phyloP scores from a whole-genome alignment of 2,888 invertebrate genomes.

The Lasiommata megera region DNA sequence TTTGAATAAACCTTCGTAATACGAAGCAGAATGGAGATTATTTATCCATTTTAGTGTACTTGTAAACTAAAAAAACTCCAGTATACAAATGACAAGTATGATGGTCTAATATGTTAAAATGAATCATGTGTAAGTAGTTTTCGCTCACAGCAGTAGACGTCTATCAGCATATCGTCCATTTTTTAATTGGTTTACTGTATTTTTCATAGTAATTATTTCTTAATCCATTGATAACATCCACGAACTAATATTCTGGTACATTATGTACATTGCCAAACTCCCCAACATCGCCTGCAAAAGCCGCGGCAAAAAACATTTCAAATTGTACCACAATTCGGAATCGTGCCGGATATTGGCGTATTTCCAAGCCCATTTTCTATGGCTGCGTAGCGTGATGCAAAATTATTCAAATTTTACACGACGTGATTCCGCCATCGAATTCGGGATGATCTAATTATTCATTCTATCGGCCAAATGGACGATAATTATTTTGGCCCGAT shows the following conservation, averaged over 20 bases:
- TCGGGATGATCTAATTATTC: constrained; percentile 36
- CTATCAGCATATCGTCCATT: too few species aligned
- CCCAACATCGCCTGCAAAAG: constrained; percentile 3
- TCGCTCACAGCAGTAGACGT: too few species aligned
- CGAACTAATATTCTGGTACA: not conserved
- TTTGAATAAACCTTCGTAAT: too few species aligned
- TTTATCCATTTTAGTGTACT: too few species aligned
- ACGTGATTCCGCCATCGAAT: constrained; percentile 45
- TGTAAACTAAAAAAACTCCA: too few species aligned
- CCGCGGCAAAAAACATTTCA: constrained; percentile 9
- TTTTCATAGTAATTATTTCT: not conserved
- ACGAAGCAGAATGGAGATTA: too few species aligned
- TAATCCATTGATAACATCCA: not conserved
- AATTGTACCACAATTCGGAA: constrained; percentile 14
- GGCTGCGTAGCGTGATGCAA: constrained; percentile 47
- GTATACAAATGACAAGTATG: too few species aligned
- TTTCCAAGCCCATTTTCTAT: constrained; percentile 36
- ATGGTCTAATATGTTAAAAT: too few species aligned
- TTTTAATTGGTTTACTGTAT: too few species aligned
- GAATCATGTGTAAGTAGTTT: too few species aligned
- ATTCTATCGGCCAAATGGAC: constrained; percentile 30
- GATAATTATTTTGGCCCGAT: constrained; percentile 23
- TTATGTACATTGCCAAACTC: not conserved
- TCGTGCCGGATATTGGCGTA: constrained; percentile 27
- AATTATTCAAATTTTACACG: constrained; percentile 58